These are phyloP conservation scores for Picus viridis DNA, from an alignment of 2,797 vertebrate species.

Conservation along the genomic window DNA sequence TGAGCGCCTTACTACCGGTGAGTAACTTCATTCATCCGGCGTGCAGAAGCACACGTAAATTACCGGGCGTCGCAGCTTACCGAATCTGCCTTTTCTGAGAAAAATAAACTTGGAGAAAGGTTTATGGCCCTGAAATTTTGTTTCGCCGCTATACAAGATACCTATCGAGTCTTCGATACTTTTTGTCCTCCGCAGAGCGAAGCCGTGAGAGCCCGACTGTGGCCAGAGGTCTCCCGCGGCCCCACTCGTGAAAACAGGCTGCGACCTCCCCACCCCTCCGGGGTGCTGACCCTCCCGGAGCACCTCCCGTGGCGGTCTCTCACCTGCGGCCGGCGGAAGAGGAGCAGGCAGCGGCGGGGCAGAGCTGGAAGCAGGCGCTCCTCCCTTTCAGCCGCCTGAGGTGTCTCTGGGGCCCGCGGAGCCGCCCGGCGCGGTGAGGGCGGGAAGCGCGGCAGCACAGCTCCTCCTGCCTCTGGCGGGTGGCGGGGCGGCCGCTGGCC, in stretches of 20 bases:
- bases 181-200: accelerated
- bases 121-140: accelerated
- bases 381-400: background rate
- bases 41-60: accelerated
- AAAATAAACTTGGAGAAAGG: background rate
- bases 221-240: background rate
- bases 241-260: background rate
- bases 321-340: background rate
- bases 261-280: background rate
- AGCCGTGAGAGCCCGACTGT: background rate
- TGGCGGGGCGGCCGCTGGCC: background rate
- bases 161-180: background rate
- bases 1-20: accelerated
- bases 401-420: background rate
- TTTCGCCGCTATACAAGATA: accelerated
- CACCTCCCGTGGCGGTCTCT: background rate
- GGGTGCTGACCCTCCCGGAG: background rate
- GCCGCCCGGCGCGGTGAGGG: background rate
- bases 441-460: background rate
- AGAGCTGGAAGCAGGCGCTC: background rate
- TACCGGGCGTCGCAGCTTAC: background rate
- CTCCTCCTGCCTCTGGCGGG: slow-evolving; percentile 12
- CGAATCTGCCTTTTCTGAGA: background rate
- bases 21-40: background rate
- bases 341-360: background rate